Evolutionary conservation across 2,888 invertebrate species (phyloP).

Genomic region (Colostygia pectinataria): DNA sequence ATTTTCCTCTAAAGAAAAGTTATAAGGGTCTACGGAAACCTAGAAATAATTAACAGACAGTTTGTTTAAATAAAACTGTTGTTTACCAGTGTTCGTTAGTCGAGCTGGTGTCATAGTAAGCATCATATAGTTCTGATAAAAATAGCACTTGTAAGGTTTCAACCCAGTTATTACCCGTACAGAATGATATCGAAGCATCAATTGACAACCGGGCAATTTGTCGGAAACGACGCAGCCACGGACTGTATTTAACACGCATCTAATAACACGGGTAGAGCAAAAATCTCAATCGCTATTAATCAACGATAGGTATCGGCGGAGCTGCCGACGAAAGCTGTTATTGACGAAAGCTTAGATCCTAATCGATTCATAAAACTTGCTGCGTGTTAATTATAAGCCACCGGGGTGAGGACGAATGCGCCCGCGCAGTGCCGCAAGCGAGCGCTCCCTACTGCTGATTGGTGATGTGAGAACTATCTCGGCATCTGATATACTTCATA

Average conservation of each 20-base stretch:
- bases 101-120: not conserved
- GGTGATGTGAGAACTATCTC: slow-evolving; percentile 68
- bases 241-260: slow-evolving; percentile 63
- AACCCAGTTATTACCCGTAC: slow-evolving; percentile 33
- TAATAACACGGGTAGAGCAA: slow-evolving; percentile 74
- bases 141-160: slow-evolving; percentile 23
- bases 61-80: too few relatives aligned
- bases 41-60: too few relatives aligned
- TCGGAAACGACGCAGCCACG: slow-evolving; percentile 58
- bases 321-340: slow-evolving; percentile 74
- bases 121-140: slow-evolving; percentile 18
- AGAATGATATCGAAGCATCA: slow-evolving; percentile 59
- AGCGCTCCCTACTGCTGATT: slow-evolving; percentile 55
- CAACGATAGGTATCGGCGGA: slow-evolving; percentile 73
- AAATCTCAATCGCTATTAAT: slow-evolving; percentile 81
- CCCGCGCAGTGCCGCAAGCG: slow-evolving; percentile 57
- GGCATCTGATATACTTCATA: slow-evolving; percentile 67
- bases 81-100: not conserved
- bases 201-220: slow-evolving; percentile 71
- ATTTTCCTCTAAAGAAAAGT: too few relatives aligned
- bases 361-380: slow-evolving; percentile 82
- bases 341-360: slow-evolving; percentile 83
- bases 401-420: slow-evolving; percentile 67
- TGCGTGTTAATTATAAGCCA: slow-evolving; percentile 83
- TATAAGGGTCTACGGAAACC: too few relatives aligned